Base-by-base conservation (phyloP, 2,888 invertebrate genomes). In the Mythimna albipuncta region DNA sequence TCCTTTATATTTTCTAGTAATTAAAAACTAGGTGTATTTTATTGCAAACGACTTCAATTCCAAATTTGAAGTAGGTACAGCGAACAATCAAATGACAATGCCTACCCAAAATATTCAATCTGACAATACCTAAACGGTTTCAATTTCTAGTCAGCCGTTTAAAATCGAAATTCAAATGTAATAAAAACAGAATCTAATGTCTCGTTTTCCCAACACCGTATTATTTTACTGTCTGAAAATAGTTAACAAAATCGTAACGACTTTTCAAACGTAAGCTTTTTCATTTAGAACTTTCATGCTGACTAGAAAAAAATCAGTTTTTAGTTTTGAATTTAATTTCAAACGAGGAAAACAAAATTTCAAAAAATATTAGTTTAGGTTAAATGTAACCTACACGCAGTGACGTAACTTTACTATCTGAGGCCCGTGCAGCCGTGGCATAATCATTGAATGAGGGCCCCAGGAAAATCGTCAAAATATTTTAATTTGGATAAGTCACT, bases 361-460 rank as follows among this genome's bases (percentile, higher is more conserved):
- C 50, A 67, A 84, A 74, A 61, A 76, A 66, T 84, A 58, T 82
- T 76, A 75, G 75, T 79, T 79, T 75, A 84, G 79, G 67, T 69
- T 74, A 50, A 6, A 41, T 69, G 55, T 61, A 52, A 65, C 55
- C 54, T 75, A 61, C 58, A 74, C 67, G 54, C 32, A 32, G 32
- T 32, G 5, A 32, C 32, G 32, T 32, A 32, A 32, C 3, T 32
- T 2, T 32, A 32, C 32, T 32, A 5, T 32, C 5, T 32, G 32
- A 5, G 32, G 32, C 32, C 5, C 32, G 2, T n/a, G n/a, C n/a
- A n/a, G n/a, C n/a, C n/a, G n/a, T 32, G 32, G 32, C 32, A 32
- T 32, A 32, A 32, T 3, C 32, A 32, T 2, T 32, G 5, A 32
- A 32, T 32, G 32, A n/a, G 32, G 2, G 32, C 5, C 32, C 32